Conservation (phyloP, 1,140 invertebrate species). For the Magallana ariakensis region DNA sequence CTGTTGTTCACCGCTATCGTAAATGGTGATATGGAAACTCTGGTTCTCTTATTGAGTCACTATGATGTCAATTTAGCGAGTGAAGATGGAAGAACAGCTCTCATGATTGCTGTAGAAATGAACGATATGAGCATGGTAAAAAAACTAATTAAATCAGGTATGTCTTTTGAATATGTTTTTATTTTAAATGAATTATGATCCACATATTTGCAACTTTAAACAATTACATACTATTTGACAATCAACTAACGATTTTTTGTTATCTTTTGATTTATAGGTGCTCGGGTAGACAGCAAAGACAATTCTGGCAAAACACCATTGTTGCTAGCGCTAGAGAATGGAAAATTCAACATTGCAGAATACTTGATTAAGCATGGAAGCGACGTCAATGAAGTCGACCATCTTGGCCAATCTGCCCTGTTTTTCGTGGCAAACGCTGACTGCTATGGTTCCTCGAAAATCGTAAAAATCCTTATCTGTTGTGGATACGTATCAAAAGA, state of each 20-base stretch:
- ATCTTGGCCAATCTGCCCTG: neutral
- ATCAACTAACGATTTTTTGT: neutral
- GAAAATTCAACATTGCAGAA: slow-evolving; percentile 6
- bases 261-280: neutral
- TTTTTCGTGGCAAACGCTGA: neutral
- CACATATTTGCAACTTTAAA: too few relatives aligned
- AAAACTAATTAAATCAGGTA: slow-evolving; percentile 44
- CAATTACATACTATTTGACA: neutral
- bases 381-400: slow-evolving; percentile 9
- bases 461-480: neutral
- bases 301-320: slow-evolving; percentile 12
- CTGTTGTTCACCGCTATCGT: neutral
- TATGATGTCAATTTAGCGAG: slow-evolving; percentile 33
- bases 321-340: neutral
- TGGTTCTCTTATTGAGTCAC: neutral
- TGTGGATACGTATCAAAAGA: neutral
- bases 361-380: slow-evolving; percentile 40
- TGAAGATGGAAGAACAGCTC: slow-evolving; percentile 20
- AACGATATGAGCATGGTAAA: slow-evolving; percentile 46
- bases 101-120: slow-evolving; percentile 42
- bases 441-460: neutral
- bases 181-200: too few relatives aligned
- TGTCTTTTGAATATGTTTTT: neutral
- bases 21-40: neutral
- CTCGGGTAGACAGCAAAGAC: neutral